Evolutionary conservation across 2,797 vertebrate species (phyloP).

Genomic region (Darevskia mixta): DNA sequence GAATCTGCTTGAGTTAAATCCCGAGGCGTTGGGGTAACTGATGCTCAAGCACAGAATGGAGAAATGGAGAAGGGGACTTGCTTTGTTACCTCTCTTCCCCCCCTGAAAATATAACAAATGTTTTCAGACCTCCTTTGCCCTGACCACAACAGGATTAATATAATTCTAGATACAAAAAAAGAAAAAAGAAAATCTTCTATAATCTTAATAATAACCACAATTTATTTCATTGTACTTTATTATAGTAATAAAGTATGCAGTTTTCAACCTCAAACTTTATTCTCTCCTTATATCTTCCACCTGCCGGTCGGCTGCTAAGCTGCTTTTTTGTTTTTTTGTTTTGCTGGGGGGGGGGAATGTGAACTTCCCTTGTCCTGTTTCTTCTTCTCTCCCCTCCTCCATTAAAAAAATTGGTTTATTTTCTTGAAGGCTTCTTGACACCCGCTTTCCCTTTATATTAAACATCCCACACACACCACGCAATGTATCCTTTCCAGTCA

Average conservation of each 20-base stretch:
- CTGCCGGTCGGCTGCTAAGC: conserved; percentile 42
- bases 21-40: background rate
- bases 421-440: conserved; percentile 33
- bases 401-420: background rate
- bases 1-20: background rate
- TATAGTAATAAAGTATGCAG: no score
- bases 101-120: background rate
- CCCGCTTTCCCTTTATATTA: conserved; percentile 47
- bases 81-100: background rate
- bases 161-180: no score
- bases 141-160: background rate
- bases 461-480: conserved; percentile 40
- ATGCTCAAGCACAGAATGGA: background rate
- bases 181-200: no score
- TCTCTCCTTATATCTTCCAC: conserved; percentile 61
- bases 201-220: no score
- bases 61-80: background rate
- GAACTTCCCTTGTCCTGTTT: background rate
- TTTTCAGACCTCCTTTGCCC: background rate
- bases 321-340: no score
- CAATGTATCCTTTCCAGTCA: conserved; percentile 56
- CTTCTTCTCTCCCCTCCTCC: background rate
- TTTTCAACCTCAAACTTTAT: background rate
- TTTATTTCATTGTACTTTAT: no score
- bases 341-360: no score